Percentiles rank a stretch among this genome's conserved stretches.
phyloP scores from a whole-genome alignment of 2,113 vertebrate species.

The Pholis gunnellus region DNA sequence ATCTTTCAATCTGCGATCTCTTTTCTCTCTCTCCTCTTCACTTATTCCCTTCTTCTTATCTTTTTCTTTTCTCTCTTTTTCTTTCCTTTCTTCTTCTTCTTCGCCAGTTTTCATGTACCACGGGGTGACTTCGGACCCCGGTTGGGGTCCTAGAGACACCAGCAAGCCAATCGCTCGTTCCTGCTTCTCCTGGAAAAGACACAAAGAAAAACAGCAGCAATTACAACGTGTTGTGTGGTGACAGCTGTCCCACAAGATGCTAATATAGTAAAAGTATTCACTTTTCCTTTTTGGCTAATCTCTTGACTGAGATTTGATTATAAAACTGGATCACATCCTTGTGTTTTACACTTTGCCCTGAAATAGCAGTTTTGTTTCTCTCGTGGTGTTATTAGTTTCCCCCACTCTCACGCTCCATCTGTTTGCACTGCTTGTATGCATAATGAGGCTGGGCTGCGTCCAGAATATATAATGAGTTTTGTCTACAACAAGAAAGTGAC shows the following conservation, averaged over 20 bases:
- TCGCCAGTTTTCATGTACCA: slow-evolving; percentile 88
- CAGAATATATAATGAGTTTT: slow-evolving; percentile 5
- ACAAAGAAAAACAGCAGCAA: background rate
- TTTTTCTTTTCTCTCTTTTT: slow-evolving; percentile 35
- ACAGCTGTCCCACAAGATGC: background rate
- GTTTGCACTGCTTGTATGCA: slow-evolving; percentile 10
- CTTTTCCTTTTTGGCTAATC: background rate
- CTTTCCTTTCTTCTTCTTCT: slow-evolving; percentile 55
- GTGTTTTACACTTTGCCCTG: background rate
- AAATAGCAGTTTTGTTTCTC: background rate
- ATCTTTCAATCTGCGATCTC: slow-evolving; percentile 71
- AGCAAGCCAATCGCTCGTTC: slow-evolving; percentile 91
- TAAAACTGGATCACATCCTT: background rate
- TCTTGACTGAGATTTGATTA: background rate
- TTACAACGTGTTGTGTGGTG: background rate
- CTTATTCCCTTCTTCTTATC: slow-evolving; percentile 71
- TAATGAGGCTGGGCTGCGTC: background rate
- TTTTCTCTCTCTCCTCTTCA: slow-evolving; percentile 82
- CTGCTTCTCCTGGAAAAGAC: slow-evolving; percentile 84
- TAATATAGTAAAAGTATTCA: background rate
- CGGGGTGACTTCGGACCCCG: slow-evolving; percentile 87
- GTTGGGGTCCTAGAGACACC: slow-evolving; percentile 90
- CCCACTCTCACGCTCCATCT: background rate
- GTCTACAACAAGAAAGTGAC: background rate
- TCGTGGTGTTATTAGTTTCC: background rate